phyloP scores from a whole-genome alignment of 2,888 invertebrate genomes.

The Deilephila elpenor region DNA sequence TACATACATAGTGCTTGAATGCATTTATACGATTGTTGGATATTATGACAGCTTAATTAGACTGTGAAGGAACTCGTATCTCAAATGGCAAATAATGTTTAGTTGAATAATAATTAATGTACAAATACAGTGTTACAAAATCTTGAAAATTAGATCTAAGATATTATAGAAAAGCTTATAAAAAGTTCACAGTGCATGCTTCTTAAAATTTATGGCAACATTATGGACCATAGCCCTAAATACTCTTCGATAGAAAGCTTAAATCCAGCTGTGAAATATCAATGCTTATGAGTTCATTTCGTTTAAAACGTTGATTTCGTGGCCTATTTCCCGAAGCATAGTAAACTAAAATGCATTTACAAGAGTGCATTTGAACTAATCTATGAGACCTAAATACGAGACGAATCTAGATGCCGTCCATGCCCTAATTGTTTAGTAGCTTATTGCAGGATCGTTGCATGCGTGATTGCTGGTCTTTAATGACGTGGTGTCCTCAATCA shows the following conservation, averaged over 20 bases:
- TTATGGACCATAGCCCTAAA: no score
- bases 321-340: background rate
- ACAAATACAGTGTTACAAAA: background rate
- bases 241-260: no score
- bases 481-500: constrained; percentile 12
- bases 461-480: constrained; percentile 12
- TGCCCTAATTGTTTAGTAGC: constrained; percentile 20
- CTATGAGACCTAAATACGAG: constrained; percentile 10
- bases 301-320: background rate
- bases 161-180: background rate
- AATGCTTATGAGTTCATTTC: background rate
- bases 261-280: no score
- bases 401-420: background rate
- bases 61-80: constrained; percentile 23
- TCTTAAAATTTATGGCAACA: no score
- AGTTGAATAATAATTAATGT: background rate
- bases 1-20: background rate
- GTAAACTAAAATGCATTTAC: background rate
- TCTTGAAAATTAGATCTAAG: no score
- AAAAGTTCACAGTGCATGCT: no score
- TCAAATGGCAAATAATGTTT: constrained; percentile 13
- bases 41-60: constrained; percentile 11
- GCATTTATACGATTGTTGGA: constrained; percentile 1
- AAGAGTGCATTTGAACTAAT: background rate
- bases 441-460: constrained; percentile 3